A percentile compares a stretch with the other conserved stretches of the same genome.
Conservation (phyloP, 2,888 invertebrate species). For the Elmis aenea region DNA sequence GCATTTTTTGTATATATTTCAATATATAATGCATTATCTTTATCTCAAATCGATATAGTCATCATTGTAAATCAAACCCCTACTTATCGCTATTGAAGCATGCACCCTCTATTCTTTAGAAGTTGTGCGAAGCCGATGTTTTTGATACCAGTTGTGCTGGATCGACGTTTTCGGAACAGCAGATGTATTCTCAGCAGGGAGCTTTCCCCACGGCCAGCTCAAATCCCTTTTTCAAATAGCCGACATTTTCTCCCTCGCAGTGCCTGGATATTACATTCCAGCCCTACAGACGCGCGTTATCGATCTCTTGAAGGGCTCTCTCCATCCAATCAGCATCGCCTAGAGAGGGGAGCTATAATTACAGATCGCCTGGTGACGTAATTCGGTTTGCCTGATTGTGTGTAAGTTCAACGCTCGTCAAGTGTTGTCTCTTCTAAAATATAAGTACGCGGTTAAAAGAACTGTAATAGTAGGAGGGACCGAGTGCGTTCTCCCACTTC, state of each 20-base stretch:
- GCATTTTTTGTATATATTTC: no score
- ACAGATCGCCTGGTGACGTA: constrained; percentile 22
- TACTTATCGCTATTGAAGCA: constrained; percentile 26
- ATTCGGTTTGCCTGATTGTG: constrained; percentile 21
- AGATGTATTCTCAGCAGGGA: constrained; percentile 28
- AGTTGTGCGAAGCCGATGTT: no score
- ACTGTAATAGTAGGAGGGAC: no score
- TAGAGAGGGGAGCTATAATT: constrained; percentile 18
- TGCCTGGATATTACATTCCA: constrained; percentile 31
- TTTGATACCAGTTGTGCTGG: no score
- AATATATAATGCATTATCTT: no score
- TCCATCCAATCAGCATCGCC: constrained; percentile 30
- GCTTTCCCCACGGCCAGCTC: constrained; percentile 26
- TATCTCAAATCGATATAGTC: constrained; percentile 33
- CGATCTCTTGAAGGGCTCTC: constrained; percentile 30
- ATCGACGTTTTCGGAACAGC: constrained; percentile 27
- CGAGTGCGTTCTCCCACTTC: no score
- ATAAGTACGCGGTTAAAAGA: no score
- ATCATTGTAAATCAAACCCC: constrained; percentile 36
- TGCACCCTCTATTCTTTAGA: constrained; percentile 1
- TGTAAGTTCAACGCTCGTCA: constrained; percentile 14
- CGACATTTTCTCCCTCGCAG: constrained; percentile 28
- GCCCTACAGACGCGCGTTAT: constrained; percentile 32
- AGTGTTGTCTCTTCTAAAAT: no score
- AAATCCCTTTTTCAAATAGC: constrained; percentile 33